A percentile compares a stretch with the other conserved stretches of the same genome.
Conservation (phyloP, 2,113 vertebrate species). For the Oreochromis aureus region DNA sequence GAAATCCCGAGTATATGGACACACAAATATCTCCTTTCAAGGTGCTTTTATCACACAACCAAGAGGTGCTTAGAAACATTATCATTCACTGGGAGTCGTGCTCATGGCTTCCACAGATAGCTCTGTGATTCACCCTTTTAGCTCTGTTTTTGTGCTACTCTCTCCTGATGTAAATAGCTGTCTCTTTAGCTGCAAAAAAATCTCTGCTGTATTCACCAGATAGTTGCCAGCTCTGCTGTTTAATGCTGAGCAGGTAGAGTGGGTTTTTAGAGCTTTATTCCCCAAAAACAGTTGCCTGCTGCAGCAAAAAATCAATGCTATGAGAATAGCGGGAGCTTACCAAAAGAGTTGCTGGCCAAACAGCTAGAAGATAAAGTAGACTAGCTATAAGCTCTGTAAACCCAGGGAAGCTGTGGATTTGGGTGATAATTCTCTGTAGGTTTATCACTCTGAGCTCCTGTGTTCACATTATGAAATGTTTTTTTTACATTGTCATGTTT, state of each 20-base stretch:
- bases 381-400: not conserved
- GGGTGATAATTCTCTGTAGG: not conserved
- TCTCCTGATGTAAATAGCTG: not conserved
- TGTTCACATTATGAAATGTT: not conserved
- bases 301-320: not conserved
- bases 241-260: not conserved
- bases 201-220: not conserved
- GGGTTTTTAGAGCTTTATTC: not conserved
- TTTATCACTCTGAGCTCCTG: not conserved
- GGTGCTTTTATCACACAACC: not conserved
- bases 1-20: not conserved
- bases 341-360: not conserved
- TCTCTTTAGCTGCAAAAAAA: not conserved
- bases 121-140: not conserved
- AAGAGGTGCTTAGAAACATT: not conserved
- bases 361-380: not conserved
- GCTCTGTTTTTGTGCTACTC: not conserved
- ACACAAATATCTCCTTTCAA: not conserved
- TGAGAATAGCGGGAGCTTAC: not conserved
- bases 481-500: not conserved
- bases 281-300: not conserved
- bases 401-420: not conserved
- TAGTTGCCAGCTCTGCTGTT: not conserved
- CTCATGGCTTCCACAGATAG: not conserved
- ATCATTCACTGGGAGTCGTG: not conserved